Evolutionary conservation across 2,888 invertebrate species (phyloP), one percentile per base, ranked within the genome.

Genomic region (Idaea straminata): DNA sequence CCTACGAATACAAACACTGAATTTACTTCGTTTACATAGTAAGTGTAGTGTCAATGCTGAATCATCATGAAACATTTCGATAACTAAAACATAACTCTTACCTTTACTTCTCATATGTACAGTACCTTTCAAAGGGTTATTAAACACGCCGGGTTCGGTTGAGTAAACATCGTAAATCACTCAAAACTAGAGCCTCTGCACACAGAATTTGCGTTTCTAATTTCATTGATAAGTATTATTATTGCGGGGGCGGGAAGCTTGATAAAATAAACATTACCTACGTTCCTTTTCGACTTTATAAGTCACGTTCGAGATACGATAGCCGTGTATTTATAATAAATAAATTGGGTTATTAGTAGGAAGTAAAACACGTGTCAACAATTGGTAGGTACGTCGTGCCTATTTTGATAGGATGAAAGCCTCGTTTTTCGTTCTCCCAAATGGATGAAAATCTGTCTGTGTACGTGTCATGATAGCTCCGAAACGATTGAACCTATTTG

Each of bases 91-190:
- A 25, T 59, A 34, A 4, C 34, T 34, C 59, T 59, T 59, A 59
- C 59, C 59, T 25, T 59, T 16, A 59, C 10, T 70, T 76, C 83
- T 84, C 80, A 81, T 79, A 80, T 74, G 73, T 74, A 80, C 77
- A 59, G 80, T 84, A 84, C 83, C 83, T 83, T 84, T 84, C 79
- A 81, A 80, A 79, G 79, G 83, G 84, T 86, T 87, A 88, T 88
- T 88, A 88, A 87, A 85, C 84, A 86, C 78, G 77, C 82, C 81
- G 82, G 81, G 82, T 80, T 69, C 78, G 83, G 83, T 81, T 84
- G 77, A 83, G 84, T 80, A 87, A 86, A 86, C 86, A 85, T 83
- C 83, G 82, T 89, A 88, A 88, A 89, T 89, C 87, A 87, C 79
- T 84, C 84, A 83, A 82, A 87, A 87, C 85, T 86, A 87, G 82